Percentiles rank a stretch among this genome's conserved stretches.
phyloP scores from a whole-genome alignment of 2,113 vertebrate species.

The Forbesichthys papilliferus region DNA sequence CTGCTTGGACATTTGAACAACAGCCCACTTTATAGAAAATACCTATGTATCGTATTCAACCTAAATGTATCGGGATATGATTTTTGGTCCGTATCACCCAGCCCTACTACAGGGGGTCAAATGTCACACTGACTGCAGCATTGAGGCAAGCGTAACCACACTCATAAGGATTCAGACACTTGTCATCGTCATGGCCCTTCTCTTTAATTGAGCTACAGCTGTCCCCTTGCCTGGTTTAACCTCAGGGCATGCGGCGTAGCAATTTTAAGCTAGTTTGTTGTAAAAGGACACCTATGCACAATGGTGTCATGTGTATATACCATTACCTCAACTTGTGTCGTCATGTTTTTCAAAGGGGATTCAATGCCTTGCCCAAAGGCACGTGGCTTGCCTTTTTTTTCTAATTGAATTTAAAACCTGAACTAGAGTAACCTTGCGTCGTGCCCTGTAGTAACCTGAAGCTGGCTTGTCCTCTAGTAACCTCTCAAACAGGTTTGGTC shows the following conservation, averaged over 20 bases:
- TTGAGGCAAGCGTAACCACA: too few species aligned
- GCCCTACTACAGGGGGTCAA: too few species aligned
- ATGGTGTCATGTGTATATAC: neutral
- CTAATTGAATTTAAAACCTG: constrained; percentile 9
- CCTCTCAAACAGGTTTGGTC: constrained; percentile 31
- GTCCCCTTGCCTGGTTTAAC: constrained; percentile 5
- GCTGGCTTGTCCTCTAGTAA: constrained; percentile 24
- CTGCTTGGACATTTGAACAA: too few species aligned
- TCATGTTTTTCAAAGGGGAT: neutral
- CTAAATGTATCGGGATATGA: too few species aligned
- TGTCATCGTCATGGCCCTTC: constrained; percentile 8
- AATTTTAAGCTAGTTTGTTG: neutral
- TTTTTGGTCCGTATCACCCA: too few species aligned
- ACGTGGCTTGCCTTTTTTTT: neutral
- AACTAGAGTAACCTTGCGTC: constrained; percentile 62
- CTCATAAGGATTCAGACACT: too few species aligned
- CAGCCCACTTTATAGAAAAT: too few species aligned
- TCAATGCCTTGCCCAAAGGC: neutral
- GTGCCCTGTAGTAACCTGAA: constrained; percentile 34
- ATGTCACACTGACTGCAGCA: too few species aligned
- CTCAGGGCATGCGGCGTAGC: neutral
- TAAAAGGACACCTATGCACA: neutral
- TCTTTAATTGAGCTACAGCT: neutral
- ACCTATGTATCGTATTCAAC: too few species aligned
- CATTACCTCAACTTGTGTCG: neutral